Evolutionary conservation across 1,140 invertebrate species (phyloP).

Genomic region (Cylas formicarius): DNA sequence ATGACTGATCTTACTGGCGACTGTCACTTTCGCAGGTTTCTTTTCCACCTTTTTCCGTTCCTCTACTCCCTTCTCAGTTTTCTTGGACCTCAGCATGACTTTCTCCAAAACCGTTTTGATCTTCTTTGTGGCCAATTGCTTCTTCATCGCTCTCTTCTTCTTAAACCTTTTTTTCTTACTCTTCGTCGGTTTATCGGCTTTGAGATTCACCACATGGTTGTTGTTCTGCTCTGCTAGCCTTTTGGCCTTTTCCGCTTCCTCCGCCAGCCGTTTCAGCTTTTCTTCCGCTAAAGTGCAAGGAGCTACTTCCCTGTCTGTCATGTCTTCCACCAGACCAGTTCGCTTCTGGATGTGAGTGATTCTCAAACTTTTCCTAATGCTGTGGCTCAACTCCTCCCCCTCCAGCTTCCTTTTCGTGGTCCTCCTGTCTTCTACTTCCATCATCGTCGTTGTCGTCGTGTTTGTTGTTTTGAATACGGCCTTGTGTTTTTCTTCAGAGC

Average conservation of each 20-base stretch:
- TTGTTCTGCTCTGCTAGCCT: conserved; percentile 6
- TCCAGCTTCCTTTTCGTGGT: conserved; percentile 14
- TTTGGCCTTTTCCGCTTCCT: conserved; percentile 22
- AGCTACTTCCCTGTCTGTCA: conserved; percentile 14
- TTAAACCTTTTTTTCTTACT: conserved; percentile 19
- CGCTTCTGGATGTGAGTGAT: conserved; percentile 23
- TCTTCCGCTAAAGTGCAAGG: conserved; percentile 23
- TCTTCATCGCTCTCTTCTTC: conserved; percentile 14
- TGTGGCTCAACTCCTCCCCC: conserved; percentile 1
- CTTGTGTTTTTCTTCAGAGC: conserved; percentile 4
- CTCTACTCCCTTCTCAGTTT: neutral
- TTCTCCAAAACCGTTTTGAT: conserved; percentile 17
- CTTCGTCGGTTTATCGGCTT: conserved; percentile 7
- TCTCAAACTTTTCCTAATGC: conserved; percentile 23
- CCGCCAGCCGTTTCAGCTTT: conserved; percentile 23
- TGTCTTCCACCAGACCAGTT: conserved; percentile 8
- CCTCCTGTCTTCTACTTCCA: conserved; percentile 8
- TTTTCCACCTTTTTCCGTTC: neutral
- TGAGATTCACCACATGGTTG: neutral
- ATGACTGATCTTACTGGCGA: conserved; percentile 7
- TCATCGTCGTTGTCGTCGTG: conserved; percentile 2
- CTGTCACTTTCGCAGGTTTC: conserved; percentile 3
- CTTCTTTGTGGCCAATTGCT: conserved; percentile 13
- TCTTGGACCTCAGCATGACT: conserved; percentile 1
- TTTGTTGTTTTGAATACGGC: conserved; percentile 13